Base-by-base conservation (phyloP, 37 sponge, comb jelly and placozoan genomes). In the Aplysina aerophoba region DNA sequence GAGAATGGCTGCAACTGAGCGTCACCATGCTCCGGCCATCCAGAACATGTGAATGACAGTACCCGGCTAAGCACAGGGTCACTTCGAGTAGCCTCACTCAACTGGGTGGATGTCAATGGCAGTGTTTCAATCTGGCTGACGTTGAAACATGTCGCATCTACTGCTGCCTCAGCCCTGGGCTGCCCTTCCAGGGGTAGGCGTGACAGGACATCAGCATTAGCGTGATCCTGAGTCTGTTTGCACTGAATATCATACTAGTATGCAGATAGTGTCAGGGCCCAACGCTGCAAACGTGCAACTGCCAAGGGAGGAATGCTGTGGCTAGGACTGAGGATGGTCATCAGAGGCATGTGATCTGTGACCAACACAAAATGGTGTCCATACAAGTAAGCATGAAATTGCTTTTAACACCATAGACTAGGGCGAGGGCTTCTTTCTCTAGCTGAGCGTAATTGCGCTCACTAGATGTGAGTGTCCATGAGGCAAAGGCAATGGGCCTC, bases 401-500 rank as follows among this genome's bases (percentile, higher is more conserved):
- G 41, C 33, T 58, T n/a, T n/a, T 80, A 14, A 80, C 60, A 22
- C 81, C n/a, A n/a, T n/a, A n/a, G 11, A 80, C 28, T 20, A 80
- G 25, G 15, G 58, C 24, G 16, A 80, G 21, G 31, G 35, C 31
- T 24, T 80, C 81, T 58, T 80, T 80, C 41, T 80, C 81, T 13
- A 80, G 58, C 59, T 80, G 81, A 28, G 56, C 20, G 54, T 80
- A 80, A 20, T 80, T 54, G 16, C 41, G 28, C 33, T 80, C 58
- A 25, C 27, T 80, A 14, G 15, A n/a, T n/a, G n/a, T n/a, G n/a
- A 75, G 54, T 37, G 78, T 75, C 20, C 54, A 15, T 1, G 86
- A 75, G 20, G 81, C 84, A 83, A 41, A 91, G 15, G 41, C 64
- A 20, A 87, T 69, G 11, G 89, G 81, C 15, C 65, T 63, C 31